Base-by-base conservation (phyloP, 2,888 invertebrate species). In the Acanthococcus lagerstroemiae region DNA sequence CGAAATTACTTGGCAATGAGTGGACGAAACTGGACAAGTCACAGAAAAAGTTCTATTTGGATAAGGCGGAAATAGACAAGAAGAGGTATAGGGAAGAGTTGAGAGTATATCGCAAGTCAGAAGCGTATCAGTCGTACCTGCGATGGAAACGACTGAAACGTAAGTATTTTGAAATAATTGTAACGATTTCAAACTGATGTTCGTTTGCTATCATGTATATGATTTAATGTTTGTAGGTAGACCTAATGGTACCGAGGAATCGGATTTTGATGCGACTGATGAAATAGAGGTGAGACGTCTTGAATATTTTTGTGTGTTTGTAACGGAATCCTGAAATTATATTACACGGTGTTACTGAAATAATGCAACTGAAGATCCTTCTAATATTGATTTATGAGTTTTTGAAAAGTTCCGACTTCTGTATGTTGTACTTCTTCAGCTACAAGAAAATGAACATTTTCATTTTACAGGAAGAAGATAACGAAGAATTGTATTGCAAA, bases 11-110 rank as follows among this genome's bases (percentile, higher is more conserved):
- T 61, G 82, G 81, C 2, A 80, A 80, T 70, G 80, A 79, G 71
- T 82, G 82, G 82, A 81, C 81, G 5, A 78, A 76, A 70, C 75
- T 82, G 72, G 77, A 78, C 55, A 72, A 78, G 52, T 78, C 78
- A 54, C 78, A 81, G 68, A 82, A 82, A 73, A 77, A 79, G 74
- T 80, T 79, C 45, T 82, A 81, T 74, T 73, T 81, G 67, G 78
- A 78, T 55, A 76, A 77, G 69, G 82, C 82, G 15, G 81, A 81
- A 69, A 79, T 78, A 69, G 82, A 82, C 70, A 82, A 82, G 70
- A 78, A 78, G 70, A 72, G 80, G 27, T 82, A 82, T 72, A 74
- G 80, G 56, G 80, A 80, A 69, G 82, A 82, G 72, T 75, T 82
- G 67, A 78, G 79, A 72, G 76, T 76, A 50, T 82, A 82, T 71